Base-by-base conservation (phyloP, 2,113 vertebrate genomes). In the Rissa tridactyla region DNA sequence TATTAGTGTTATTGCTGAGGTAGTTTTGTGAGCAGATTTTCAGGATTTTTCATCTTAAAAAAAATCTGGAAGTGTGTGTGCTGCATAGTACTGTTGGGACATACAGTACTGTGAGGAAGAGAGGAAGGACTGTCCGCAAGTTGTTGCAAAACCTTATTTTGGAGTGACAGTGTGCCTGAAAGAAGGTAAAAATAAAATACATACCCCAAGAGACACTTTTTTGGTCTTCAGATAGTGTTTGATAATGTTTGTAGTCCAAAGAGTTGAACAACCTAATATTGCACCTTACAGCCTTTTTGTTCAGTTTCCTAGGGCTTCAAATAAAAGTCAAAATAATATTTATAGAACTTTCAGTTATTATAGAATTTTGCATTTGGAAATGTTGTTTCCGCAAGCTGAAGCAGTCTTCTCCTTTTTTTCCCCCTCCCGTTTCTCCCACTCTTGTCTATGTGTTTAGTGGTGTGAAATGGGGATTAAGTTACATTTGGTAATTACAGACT, bases 341-440 rank as follows among this genome's bases (percentile, higher is more conserved):
- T 87, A 7, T 57, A 23, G 29, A 64, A 42, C 30, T 85, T 87
- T 0, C 5, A 25, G 11, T 82, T 88, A 22, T 42, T 91, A 17
- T 0, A 54, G 68, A 65, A 57, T 52, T 86, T 88, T 79, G 32
- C 19, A 13, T 82, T 93, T 70, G 34, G 29, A 64, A 76, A 11
- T 62, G 7, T 36, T 87, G 20, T 52, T 77, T 83, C 65, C 15
- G 22, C 64, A 83, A 69, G 30, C 44, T 72, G 57, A 85, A 66
- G 27, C 18, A 30, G 58, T 71, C 15, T 38, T n/a, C 30, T 60
- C 11, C 14, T 47, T 82, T 68, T 22, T 38, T 13, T 5, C 10
- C 7, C 5, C 14, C 5, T 3, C 22, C 2, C 2, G 3, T 47
- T 47, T 42, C 11, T 18, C 6, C 2, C 15, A n/a, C 27, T 72